A percentile compares a stretch with the other conserved stretches of the same genome.
Conservation (phyloP, 2,797 vertebrate species). For the Sebastes matsubarae region DNA sequence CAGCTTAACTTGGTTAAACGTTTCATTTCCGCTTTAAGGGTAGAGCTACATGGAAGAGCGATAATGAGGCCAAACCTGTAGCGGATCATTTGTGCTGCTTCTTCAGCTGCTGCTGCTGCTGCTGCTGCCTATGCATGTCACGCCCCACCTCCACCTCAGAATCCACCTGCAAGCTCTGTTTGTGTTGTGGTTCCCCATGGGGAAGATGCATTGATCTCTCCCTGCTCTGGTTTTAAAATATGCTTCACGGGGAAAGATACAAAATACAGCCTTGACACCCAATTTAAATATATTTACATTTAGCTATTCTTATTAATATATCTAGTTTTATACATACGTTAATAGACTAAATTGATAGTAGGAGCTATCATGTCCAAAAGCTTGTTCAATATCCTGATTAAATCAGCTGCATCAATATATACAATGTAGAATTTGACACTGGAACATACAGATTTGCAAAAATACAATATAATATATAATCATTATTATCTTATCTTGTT, state of each 20-base stretch:
- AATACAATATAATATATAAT: too few relatives aligned
- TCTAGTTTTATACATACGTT: not conserved
- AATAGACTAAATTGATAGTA: not conserved
- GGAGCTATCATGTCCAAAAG: not conserved
- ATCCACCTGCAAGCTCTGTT: slow-evolving; percentile 23
- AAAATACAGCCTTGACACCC: not conserved
- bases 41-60: not conserved
- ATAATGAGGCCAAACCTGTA: not conserved
- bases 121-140: slow-evolving; percentile 27
- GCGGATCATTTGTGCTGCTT: slow-evolving; percentile 13
- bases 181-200: slow-evolving; percentile 12
- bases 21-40: not conserved
- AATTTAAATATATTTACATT: slow-evolving; percentile 4
- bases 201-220: slow-evolving; percentile 30
- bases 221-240: slow-evolving; percentile 23
- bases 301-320: not conserved
- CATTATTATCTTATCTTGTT: too few relatives aligned
- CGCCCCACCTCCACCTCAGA: not conserved
- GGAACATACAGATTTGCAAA: not conserved
- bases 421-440: not conserved
- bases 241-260: not conserved
- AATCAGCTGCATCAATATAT: not conserved
- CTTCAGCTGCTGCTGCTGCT: not conserved
- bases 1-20: too few relatives aligned
- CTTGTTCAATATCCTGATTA: not conserved